These are phyloP conservation scores for Itoplectis maculator DNA, from an alignment of 2,888 invertebrate species.

Conservation along the genomic window DNA sequence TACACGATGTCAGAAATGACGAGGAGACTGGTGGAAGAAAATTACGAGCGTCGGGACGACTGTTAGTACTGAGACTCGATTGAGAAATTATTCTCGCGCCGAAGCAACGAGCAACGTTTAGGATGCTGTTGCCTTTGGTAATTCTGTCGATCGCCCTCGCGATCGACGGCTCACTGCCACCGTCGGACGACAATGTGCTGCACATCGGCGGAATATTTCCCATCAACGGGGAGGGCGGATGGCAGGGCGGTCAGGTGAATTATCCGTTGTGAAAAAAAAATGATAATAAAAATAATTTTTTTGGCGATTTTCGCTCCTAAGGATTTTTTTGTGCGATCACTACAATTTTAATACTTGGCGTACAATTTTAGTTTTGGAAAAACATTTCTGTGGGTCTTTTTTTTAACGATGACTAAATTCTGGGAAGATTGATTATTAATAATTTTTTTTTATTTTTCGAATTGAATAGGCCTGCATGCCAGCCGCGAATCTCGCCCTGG, in stretches of 20 bases:
- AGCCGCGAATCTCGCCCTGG: conserved; percentile 97
- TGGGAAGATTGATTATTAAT: background rate
- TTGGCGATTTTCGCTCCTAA: conserved; percentile 19
- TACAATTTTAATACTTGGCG: too few relatives aligned
- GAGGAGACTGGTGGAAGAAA: background rate
- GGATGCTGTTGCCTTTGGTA: conserved; percentile 69
- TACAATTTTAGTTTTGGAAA: too few relatives aligned
- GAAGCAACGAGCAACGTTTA: background rate
- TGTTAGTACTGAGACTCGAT: conserved; percentile 12
- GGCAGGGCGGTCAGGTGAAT: conserved; percentile 96
- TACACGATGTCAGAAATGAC: conserved; percentile 31
- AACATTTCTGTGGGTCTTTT: conserved; percentile 20
- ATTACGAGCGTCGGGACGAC: background rate
- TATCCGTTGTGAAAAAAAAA: background rate
- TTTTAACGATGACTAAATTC: background rate
- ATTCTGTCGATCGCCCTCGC: conserved; percentile 70
- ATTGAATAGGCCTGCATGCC: conserved; percentile 94
- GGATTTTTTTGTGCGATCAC: background rate
- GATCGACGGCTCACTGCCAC: conserved; percentile 75
- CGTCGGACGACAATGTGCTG: conserved; percentile 88
- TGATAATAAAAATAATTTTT: too few relatives aligned
- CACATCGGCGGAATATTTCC: conserved; percentile 99
- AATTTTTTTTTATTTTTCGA: conserved; percentile 6
- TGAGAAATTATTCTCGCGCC: background rate
- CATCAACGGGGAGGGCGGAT: conserved; percentile 97